These are phyloP conservation scores for Leptarthrus brevirostris DNA, from an alignment of 2,888 invertebrate genomes.

Conservation along the genomic window DNA sequence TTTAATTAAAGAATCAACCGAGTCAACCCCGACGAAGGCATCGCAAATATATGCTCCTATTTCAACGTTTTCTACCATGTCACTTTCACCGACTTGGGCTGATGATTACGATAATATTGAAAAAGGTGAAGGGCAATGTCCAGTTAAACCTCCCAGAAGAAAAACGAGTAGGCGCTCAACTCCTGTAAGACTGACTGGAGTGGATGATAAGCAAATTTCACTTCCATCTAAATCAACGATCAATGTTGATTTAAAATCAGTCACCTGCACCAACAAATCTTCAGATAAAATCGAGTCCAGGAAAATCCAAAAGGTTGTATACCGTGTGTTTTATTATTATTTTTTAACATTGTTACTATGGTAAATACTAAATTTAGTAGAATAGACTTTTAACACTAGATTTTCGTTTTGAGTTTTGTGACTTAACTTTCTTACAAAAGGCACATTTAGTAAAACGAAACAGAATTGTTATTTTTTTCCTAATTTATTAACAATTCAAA, in stretches of 20 bases:
- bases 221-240: too few relatives aligned
- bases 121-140: slow-evolving; percentile 59
- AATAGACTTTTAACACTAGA: too few relatives aligned
- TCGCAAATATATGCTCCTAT: neutral
- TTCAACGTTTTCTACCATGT: neutral
- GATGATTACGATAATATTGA: slow-evolving; percentile 55
- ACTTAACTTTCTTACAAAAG: too few relatives aligned
- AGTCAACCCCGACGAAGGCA: neutral
- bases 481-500: too few relatives aligned
- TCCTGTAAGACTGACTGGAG: neutral
- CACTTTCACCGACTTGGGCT: slow-evolving; percentile 6
- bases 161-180: slow-evolving; percentile 64
- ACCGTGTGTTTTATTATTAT: neutral
- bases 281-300: slow-evolving; percentile 2
- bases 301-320: slow-evolving; percentile 25
- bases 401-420: too few relatives aligned
- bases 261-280: neutral
- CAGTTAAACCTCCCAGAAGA: slow-evolving; percentile 64
- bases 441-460: too few relatives aligned
- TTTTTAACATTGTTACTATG: too few relatives aligned
- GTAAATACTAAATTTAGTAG: too few relatives aligned
- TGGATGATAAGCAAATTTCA: slow-evolving; percentile 27
- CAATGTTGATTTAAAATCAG: too few relatives aligned
- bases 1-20: slow-evolving; percentile 10
- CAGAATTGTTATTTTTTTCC: too few relatives aligned